These are phyloP conservation scores for Sebastes variabilis DNA, from an alignment of 2,797 vertebrate genomes.

Conservation along the genomic window DNA sequence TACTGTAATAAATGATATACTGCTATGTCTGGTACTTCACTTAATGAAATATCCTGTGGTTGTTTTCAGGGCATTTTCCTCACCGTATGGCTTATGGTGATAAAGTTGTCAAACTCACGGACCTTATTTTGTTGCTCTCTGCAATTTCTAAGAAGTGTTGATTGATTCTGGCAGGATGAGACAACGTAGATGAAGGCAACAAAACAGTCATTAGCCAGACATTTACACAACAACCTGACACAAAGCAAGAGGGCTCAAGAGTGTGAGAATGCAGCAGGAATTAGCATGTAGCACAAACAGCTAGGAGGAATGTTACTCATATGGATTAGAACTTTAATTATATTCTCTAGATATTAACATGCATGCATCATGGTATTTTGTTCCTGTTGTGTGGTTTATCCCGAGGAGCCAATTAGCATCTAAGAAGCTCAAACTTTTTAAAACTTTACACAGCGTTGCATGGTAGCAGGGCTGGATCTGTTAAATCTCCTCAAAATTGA, in stretches of 20 bases:
- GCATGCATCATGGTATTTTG: background rate
- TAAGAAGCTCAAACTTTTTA: background rate
- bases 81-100: background rate
- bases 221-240: background rate
- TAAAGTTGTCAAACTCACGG: constrained; percentile 12
- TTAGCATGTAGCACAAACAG: background rate
- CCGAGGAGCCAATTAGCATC: background rate
- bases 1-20: background rate
- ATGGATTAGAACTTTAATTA: background rate
- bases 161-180: constrained; percentile 21
- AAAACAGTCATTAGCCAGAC: constrained; percentile 11
- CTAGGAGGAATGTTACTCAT: background rate
- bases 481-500: constrained; percentile 39
- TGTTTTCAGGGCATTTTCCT: constrained; percentile 7
- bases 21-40: background rate
- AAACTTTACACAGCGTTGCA: constrained; percentile 5
- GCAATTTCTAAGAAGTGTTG: constrained; percentile 6
- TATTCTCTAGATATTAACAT: background rate
- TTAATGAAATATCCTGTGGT: background rate
- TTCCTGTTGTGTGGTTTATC: background rate
- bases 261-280: constrained; percentile 6
- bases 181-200: background rate
- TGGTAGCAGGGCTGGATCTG: background rate
- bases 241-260: background rate
- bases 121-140: background rate